Percentiles rank a stretch among this genome's conserved stretches.
Evolutionary conservation across 2,888 invertebrate species (phyloP).

Genomic region (Acanthopleura granulata): DNA sequence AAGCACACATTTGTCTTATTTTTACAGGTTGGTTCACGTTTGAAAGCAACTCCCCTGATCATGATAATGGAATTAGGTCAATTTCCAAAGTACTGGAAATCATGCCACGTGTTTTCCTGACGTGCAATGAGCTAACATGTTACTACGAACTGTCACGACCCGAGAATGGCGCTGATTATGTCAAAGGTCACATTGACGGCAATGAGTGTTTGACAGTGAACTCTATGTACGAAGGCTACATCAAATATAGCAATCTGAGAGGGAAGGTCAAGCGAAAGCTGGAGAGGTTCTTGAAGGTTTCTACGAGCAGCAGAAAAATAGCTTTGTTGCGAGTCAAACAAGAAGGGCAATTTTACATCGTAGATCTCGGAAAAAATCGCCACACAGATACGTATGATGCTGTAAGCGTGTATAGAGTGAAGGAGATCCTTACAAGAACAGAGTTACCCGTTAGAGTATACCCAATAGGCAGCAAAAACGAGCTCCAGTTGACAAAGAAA

Average conservation of each 20-base stretch:
- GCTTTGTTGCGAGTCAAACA: constrained; percentile 8
- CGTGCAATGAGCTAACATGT: background rate
- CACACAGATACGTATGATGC: constrained; percentile 5
- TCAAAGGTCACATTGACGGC: background rate
- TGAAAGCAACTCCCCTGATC: background rate
- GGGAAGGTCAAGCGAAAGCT: constrained; percentile 11
- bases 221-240: constrained; percentile 15
- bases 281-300: constrained; percentile 6
- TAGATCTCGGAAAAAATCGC: constrained; percentile 5
- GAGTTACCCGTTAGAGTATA: constrained; percentile 1
- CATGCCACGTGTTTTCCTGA: constrained; percentile 12
- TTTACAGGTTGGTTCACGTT: constrained; percentile 15
- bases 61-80: background rate
- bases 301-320: background rate
- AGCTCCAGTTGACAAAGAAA: background rate
- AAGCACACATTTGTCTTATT: background rate
- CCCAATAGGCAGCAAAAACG: background rate
- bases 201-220: constrained; percentile 12
- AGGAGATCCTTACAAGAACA: constrained; percentile 2
- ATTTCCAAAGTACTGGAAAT: constrained; percentile 1
- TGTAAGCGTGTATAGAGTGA: background rate
- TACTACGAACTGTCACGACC: constrained; percentile 2
- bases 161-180: constrained; percentile 13
- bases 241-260: background rate
- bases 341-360: constrained; percentile 9